Evolutionary conservation across 2,888 invertebrate genomes (phyloP), one percentile per base, ranked within the genome.

Genomic region (Cryptus viduatorius): DNA sequence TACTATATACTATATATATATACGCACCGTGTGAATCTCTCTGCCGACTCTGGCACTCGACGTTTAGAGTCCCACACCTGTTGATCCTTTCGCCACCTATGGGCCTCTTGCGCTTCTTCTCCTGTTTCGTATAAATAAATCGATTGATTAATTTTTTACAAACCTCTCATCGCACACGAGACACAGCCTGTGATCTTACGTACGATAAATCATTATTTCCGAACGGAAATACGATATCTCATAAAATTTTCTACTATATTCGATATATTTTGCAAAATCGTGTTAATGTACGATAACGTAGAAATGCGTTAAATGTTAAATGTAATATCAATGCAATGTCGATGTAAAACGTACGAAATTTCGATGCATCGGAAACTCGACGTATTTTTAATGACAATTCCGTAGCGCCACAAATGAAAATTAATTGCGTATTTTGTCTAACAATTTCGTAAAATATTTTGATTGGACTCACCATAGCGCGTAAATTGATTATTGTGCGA

Each of bases 31-130:
- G 79, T 71, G 59, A 76, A 83, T 76, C 65, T 67, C 71, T 65
- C 65, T 61, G 65, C 56, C 69, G 79, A 69, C 56, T 65, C 50
- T 50, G 50, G 46, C 67, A 67, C 76, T 80, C 72, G 59, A 75
- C 48, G 76, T 76, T 83, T 76, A 48, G 61, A 50, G 72, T 14
- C 37, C 37, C 80, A 59, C 83, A 83, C 83, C 83, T 83, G 83
- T 83, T 83, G 83, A 83, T 80, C 72, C 50, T 71, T 31, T n/a
- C 16, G 68, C 50, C n/a, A 59, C 75, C 64, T 71, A 65, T 71
- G 61, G 44, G 42, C 50, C 44, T 10, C 29, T 61, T 5, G 12
- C 37, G 37, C 48, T 31, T 68, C 72, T 71, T 37, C 29, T 48
- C 31, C n/a, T 44, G 16, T 53, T 56, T 67, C 42, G 19, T 76